These are phyloP conservation scores for Paracanthobrama guichenoti DNA, from an alignment of 2,113 vertebrate genomes.

Conservation along the genomic window DNA sequence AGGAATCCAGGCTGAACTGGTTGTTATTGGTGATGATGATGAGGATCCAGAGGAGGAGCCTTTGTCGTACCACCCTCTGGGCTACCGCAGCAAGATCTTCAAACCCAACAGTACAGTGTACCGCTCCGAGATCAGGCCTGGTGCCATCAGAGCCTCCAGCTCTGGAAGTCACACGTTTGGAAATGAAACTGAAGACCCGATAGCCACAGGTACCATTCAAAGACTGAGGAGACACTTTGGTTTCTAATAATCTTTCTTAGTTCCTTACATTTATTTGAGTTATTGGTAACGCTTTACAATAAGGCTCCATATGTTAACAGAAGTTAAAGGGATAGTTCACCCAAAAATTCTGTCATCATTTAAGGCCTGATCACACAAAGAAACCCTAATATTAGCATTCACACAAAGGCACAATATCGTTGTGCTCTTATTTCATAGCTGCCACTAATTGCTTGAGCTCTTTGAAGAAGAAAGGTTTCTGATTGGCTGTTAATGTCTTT, in stretches of 20 bases:
- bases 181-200: slow-evolving; percentile 72
- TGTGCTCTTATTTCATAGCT: neutral
- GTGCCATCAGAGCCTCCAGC: slow-evolving; percentile 55
- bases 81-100: slow-evolving; percentile 81
- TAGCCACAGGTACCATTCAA: slow-evolving; percentile 79
- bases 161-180: slow-evolving; percentile 59
- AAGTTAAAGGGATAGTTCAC: neutral
- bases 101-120: slow-evolving; percentile 70
- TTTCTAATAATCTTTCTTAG: slow-evolving; percentile 31
- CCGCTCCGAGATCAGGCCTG: slow-evolving; percentile 61
- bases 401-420: neutral
- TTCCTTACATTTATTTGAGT: neutral
- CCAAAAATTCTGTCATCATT: neutral
- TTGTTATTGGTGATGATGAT: slow-evolving; percentile 81
- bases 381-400: neutral
- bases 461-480: neutral
- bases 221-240: slow-evolving; percentile 57
- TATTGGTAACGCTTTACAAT: neutral
- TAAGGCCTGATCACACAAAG: no score
- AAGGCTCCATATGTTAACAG: neutral
- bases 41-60: slow-evolving; percentile 62
- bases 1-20: slow-evolving; percentile 85
- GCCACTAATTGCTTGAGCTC: neutral
- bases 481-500: neutral
- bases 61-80: slow-evolving; percentile 78